Evolutionary conservation across 2,113 vertebrate species (phyloP), one percentile per base, ranked within the genome.

Genomic region (Eleginops maclovinus): DNA sequence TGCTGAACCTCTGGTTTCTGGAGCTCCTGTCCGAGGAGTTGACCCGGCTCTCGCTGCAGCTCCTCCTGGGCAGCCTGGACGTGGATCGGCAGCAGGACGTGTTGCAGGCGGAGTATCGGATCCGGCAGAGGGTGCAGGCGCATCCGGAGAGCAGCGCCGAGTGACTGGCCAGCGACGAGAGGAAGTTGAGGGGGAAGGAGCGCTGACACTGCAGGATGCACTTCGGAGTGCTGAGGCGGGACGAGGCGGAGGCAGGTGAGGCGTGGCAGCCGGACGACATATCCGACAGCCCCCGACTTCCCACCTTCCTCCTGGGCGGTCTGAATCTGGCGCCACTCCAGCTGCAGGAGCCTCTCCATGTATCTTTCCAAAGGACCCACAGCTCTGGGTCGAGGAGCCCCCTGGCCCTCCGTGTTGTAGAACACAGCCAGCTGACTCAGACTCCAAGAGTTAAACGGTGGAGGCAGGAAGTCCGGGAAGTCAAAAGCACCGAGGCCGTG

Each of bases 391-490:
- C 77, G 79, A 0, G 92, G 88, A 0, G 90, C 85, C 0, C 56
- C 28, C 15, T 51, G 92, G 31, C 88, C 90, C 19, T 97, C 96
- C 0, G 87, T 86, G 11, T 97, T 93, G 41, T 94, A 91, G 6
- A 95, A 93, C 40, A 88, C 2, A 0, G 97, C 95, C 85, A 97
- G 90, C 12, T 96, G 95, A 49, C 86, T 90, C 50, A 99, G 85
- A 85, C 94, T 95, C 97, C 98, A 99, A 0, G 96, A 94, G 85
- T 95, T 96, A 61, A 96, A 99, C 0, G 97, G 97, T 0, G 96
- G 94, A 0, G 97, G 98, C 4, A 99, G 95, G 83, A 96, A 96
- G 70, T 98, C 96, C 0, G 96, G 95, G 74, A 97, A 99, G 49
- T 82, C 80, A 72, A 92, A 93, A 0, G 86, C 75, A 0, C 79